Evolutionary conservation across 1,140 invertebrate genomes (phyloP).

Genomic region (Tetranychus cinnabarinus): DNA sequence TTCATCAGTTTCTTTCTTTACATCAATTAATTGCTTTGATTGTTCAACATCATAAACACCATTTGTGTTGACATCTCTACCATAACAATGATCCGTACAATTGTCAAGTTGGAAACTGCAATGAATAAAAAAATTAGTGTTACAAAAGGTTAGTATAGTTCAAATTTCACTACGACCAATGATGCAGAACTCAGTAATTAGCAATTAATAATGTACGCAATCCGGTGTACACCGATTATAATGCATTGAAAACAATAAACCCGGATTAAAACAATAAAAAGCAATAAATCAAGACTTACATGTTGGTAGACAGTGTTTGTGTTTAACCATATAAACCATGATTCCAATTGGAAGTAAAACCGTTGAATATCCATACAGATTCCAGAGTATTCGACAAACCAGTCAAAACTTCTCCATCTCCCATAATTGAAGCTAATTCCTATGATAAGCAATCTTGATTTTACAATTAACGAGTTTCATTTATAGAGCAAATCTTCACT

Average conservation of each 20-base stretch:
- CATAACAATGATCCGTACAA: slow-evolving; percentile 9
- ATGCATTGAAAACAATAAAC: too few species aligned
- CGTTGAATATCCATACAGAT: slow-evolving; percentile 66
- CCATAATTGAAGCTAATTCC: too few species aligned
- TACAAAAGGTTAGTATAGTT: too few species aligned
- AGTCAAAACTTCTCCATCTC: slow-evolving; percentile 20
- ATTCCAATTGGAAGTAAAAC: slow-evolving; percentile 62
- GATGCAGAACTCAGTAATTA: too few species aligned
- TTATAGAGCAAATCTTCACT: too few species aligned
- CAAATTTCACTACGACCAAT: too few species aligned
- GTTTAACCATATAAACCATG: slow-evolving; percentile 54
- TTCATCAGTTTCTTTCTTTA: background rate
- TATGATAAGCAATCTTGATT: too few species aligned
- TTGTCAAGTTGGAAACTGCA: background rate
- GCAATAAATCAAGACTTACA: slow-evolving; percentile 27
- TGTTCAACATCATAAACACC: background rate
- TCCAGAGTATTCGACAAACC: slow-evolving; percentile 44
- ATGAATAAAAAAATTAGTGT: background rate
- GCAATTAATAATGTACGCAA: too few species aligned
- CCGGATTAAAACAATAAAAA: background rate
- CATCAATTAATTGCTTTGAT: background rate
- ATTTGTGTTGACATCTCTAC: slow-evolving; percentile 2
- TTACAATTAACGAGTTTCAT: too few species aligned
- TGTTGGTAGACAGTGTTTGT: slow-evolving; percentile 53
- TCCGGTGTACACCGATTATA: too few species aligned